These are phyloP conservation scores for Rhopilema esculentum DNA, from an alignment of 30 jellyfish, hydroid and myxozoan species.

Conservation along the genomic window DNA sequence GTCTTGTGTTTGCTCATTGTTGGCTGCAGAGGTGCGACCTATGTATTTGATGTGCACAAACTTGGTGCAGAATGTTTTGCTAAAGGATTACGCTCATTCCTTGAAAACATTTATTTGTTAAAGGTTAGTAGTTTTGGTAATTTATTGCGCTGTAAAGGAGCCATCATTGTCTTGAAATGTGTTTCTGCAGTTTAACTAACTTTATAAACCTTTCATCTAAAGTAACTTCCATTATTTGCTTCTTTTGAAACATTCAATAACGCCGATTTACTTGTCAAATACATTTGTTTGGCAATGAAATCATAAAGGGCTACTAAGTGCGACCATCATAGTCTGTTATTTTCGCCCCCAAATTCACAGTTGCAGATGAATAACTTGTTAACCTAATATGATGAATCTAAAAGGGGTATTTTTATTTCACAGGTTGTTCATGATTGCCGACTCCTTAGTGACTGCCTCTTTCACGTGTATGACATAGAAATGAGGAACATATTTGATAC, in stretches of 20 bases:
- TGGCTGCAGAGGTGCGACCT: slow-evolving; percentile 74
- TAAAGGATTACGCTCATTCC: slow-evolving; percentile 50
- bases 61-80: slow-evolving; percentile 74
- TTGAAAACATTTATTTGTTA: slow-evolving; percentile 46
- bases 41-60: slow-evolving; percentile 67
- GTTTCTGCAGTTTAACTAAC: background rate
- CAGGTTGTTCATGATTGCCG: slow-evolving; percentile 91
- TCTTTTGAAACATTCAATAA: too few species aligned
- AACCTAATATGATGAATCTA: too few species aligned
- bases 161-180: background rate
- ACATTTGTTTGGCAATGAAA: too few species aligned
- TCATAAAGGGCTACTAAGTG: too few species aligned
- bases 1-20: slow-evolving; percentile 59
- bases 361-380: too few species aligned
- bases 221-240: too few species aligned
- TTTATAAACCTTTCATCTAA: background rate
- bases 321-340: too few species aligned
- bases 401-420: too few species aligned
- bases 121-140: slow-evolving; percentile 43
- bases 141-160: background rate
- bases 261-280: too few species aligned
- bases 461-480: slow-evolving; percentile 27
- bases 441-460: slow-evolving; percentile 77
- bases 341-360: too few species aligned
- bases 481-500: slow-evolving; percentile 81